phyloP scores from a whole-genome alignment of 2,113 vertebrate genomes.

The Rhegmatorhina hoffmannsi region DNA sequence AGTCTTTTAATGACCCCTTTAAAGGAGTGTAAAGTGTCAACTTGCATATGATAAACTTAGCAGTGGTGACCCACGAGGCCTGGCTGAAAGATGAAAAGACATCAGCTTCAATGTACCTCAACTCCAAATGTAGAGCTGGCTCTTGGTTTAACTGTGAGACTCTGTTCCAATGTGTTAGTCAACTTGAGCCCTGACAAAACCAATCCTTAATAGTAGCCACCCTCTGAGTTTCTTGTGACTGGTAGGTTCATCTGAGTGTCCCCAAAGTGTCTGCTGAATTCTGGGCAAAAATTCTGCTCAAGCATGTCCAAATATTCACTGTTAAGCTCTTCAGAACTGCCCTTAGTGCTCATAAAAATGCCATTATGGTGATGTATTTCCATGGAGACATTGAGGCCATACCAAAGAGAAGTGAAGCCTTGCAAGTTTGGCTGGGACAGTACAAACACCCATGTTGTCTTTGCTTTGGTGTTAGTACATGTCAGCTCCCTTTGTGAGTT shows the following conservation, averaged over 20 bases:
- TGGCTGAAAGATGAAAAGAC: neutral
- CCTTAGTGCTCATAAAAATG: neutral
- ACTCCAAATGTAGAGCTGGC: neutral
- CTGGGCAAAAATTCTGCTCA: neutral
- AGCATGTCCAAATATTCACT: too few relatives aligned
- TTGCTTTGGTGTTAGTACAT: neutral
- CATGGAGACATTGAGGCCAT: neutral
- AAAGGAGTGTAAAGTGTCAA: neutral
- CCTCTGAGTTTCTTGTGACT: neutral
- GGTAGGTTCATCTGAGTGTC: neutral
- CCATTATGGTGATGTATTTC: neutral
- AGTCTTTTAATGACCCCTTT: neutral
- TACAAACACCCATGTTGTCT: accelerated
- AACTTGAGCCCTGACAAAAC: neutral
- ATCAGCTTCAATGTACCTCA: neutral
- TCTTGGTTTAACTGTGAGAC: neutral
- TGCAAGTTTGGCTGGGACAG: neutral
- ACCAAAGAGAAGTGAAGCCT: neutral
- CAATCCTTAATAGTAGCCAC: accelerated
- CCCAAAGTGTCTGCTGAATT: neutral
- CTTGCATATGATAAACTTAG: neutral
- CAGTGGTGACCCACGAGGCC: accelerated
- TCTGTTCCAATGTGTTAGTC: neutral
- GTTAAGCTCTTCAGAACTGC: neutral
- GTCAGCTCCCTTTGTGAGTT: neutral